Conservation (phyloP, 2,888 invertebrate genomes). For the Standfussiana lucernea region DNA sequence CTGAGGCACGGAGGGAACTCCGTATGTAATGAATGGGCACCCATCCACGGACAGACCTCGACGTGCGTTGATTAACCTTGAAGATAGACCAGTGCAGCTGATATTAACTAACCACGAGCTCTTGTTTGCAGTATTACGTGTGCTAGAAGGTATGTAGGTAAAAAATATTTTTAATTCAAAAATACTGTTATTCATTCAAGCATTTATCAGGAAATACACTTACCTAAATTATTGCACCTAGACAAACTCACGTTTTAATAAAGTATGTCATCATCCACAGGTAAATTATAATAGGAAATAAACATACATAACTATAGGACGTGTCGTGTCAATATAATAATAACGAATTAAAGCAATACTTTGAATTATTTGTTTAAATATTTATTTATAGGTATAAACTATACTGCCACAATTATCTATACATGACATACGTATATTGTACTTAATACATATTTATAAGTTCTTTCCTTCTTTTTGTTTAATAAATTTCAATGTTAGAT, state of each 20-base stretch:
- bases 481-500: background rate
- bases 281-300: conserved; percentile 4
- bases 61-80: no score
- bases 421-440: background rate
- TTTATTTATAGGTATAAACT: conserved; percentile 9
- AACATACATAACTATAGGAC: conserved; percentile 2
- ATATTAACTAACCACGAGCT: no score
- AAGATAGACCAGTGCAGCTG: no score
- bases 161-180: no score
- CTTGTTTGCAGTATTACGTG: no score
- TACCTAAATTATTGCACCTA: background rate
- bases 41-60: no score
- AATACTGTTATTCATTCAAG: background rate
- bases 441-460: background rate
- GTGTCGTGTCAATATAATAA: conserved; percentile 21
- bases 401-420: background rate
- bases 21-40: no score
- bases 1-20: no score
- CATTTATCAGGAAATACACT: background rate
- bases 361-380: conserved; percentile 9
- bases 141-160: no score
- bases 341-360: conserved; percentile 4
- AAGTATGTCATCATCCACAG: background rate
- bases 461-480: conserved; percentile 6
- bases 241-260: conserved; percentile 3